Base-by-base conservation (phyloP, 2,113 vertebrate species). In the Oncorhynchus nerka region DNA sequence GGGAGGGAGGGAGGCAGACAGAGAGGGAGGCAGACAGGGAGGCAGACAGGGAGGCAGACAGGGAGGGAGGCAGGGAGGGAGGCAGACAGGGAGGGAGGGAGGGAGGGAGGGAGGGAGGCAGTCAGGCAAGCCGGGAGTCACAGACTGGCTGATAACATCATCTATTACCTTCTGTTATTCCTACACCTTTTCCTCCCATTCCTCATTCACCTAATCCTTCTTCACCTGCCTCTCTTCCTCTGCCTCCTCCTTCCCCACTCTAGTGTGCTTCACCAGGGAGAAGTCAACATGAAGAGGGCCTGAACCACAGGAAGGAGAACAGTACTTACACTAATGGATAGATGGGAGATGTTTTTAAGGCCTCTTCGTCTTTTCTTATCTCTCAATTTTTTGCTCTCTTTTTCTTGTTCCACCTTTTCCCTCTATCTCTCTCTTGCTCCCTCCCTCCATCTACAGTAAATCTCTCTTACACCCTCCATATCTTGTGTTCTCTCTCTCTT, bases 261-360 rank as follows among this genome's bases (percentile, higher is more conserved):
- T 48, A 4, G 57, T 69, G 11, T 64, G 67, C 69, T 84, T 84
- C 78, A 77, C 19, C 75, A 81, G 76, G 79, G 80, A 62, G 32
- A 81, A 85, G 79, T 83, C 81, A 75, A 79, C 84, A 76, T 86
- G 80, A 83, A 83, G 81, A 71, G 75, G 75, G 74, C 55, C 22
- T 74, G 76, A 82, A 84, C 83, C 76, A 32, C 75, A 76, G 79
- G 65, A 73, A 80, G 70, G 79, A 76, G 68, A 76, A 73, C 77
- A 85, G 70, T 82, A 86, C 91, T 89, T 83, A 79, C 72, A 74
- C 82, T 91, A 91, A 91, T 91, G 90, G 89, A 86, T 55, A 78
- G 83, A 87, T 64, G 62, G 26, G 49, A 78, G 71, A 77, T 30
- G 32, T 6, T 34, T 11, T 45, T 39, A 39, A 39, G 26, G 75